Percentiles rank a stretch among this genome's conserved stretches.
These are phyloP conservation scores for Brachypteracias leptosomus DNA, from an alignment of 2,113 vertebrate species.

Conservation along the genomic window DNA sequence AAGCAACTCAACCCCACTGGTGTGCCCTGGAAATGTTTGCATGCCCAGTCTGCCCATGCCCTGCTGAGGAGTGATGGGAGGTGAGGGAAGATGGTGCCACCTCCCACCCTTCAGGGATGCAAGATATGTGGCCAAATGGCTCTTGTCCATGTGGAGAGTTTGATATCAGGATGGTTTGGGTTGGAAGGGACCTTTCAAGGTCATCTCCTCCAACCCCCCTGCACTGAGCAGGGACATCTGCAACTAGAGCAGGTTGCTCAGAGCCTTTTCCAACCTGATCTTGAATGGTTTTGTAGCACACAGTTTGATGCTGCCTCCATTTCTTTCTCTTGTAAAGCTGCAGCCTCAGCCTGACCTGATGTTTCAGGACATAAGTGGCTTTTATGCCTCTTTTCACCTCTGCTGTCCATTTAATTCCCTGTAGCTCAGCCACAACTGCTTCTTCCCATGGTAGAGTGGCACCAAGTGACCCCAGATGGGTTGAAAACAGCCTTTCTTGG, in stretches of 20 bases:
- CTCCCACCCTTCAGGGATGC: background rate
- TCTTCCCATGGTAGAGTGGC: accelerated
- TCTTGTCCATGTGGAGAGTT: background rate
- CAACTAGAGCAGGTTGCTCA: background rate
- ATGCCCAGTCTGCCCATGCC: background rate
- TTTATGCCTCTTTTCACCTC: background rate
- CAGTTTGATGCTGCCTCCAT: background rate
- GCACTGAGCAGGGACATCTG: background rate
- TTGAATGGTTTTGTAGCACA: background rate
- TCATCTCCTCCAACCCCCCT: no score
- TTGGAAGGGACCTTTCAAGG: no score
- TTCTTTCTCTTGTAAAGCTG: background rate
- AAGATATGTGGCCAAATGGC: background rate
- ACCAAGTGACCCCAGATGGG: background rate
- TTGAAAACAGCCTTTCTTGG: background rate
- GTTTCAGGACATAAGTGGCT: background rate
- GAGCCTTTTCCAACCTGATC: background rate
- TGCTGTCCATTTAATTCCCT: background rate
- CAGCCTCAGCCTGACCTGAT: background rate
- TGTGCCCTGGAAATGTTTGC: background rate
- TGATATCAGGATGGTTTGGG: background rate
- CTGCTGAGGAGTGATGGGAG: background rate
- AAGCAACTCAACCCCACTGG: background rate
- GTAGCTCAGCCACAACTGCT: background rate
- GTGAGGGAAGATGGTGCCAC: background rate